Conservation (phyloP, 2,797 vertebrate species). For the Microtus agrestis region DNA sequence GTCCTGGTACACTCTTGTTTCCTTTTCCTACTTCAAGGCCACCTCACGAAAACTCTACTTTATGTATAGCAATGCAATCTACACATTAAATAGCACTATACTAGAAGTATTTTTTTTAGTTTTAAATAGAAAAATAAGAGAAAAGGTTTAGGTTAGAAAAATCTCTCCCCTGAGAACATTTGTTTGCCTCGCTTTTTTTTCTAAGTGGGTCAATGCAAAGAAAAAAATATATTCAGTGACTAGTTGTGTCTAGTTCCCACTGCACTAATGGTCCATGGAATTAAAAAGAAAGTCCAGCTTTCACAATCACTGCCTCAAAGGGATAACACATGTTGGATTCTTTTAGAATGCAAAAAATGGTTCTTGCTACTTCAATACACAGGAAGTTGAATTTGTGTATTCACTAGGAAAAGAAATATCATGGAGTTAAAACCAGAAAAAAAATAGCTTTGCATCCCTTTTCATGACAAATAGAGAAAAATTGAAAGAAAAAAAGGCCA, state of each 20-base stretch:
- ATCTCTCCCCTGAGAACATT: background rate
- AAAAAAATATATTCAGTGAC: conserved; percentile 83
- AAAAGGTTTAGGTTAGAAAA: background rate
- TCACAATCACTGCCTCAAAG: conserved; percentile 94
- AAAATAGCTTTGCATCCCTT: background rate
- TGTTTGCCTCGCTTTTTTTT: background rate
- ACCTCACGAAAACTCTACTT: conserved; percentile 59
- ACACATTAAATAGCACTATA: background rate
- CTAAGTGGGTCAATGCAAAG: conserved; percentile 17
- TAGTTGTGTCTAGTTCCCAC: conserved; percentile 91
- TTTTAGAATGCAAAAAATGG: conserved; percentile 87
- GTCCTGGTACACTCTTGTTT: background rate
- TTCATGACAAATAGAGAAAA: background rate
- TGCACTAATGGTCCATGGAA: conserved; percentile 91
- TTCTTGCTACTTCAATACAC: background rate
- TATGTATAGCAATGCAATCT: background rate
- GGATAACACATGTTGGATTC: conserved; percentile 86
- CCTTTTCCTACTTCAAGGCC: background rate
- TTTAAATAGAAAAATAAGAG: background rate
- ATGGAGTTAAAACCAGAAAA: background rate
- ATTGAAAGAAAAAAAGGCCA: background rate
- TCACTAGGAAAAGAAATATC: background rate
- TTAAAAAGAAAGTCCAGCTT: conserved; percentile 88
- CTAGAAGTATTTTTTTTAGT: background rate
- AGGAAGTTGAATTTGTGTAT: background rate